Conservation (phyloP, 2,797 vertebrate species). For the Alca torda region DNA sequence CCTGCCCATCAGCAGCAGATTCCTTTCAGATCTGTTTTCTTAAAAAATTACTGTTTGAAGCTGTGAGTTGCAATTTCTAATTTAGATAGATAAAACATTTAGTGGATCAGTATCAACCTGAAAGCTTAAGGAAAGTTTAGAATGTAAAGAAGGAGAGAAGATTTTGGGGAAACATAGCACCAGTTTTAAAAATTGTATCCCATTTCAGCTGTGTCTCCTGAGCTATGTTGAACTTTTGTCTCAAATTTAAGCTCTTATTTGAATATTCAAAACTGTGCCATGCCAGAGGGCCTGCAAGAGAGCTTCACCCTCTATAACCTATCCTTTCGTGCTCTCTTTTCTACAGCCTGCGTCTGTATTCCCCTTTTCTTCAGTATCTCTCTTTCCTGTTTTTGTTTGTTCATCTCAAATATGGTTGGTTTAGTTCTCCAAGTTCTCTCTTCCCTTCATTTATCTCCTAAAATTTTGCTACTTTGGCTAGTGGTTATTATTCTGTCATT, state of each 20-base stretch:
- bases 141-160: not conserved
- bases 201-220: not conserved
- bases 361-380: not conserved
- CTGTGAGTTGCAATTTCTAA: not conserved
- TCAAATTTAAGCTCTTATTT: not conserved
- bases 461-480: slow-evolving; percentile 29
- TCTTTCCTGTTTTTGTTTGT: not conserved
- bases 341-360: not conserved
- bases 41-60: not conserved
- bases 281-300: not conserved
- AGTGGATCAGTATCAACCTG: not conserved
- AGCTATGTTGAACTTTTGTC: not conserved
- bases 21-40: not conserved
- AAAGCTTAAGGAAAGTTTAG: not conserved
- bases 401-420: not conserved
- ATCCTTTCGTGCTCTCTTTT: not conserved
- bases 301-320: not conserved
- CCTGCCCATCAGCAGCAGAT: not conserved
- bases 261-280: not conserved
- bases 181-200: not conserved
- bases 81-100: not conserved
- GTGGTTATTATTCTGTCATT: slow-evolving; percentile 54
- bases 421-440: not conserved
- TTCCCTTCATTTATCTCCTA: not conserved
- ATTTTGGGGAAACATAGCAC: not conserved